These are phyloP conservation scores for Knipowitschia caucasica DNA, from an alignment of 2,797 vertebrate species.

Conservation along the genomic window DNA sequence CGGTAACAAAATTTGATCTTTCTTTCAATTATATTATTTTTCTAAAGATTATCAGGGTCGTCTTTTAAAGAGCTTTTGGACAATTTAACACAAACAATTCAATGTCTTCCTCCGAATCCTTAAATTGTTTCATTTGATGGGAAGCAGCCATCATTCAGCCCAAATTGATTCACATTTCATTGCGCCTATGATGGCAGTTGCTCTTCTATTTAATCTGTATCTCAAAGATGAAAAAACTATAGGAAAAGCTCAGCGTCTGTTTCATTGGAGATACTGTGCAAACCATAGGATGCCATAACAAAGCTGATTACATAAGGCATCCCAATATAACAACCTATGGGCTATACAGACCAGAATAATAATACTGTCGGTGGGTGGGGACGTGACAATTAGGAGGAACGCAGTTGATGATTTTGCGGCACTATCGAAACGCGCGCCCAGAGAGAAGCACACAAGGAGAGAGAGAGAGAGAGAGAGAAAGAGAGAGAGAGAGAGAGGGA, in stretches of 20 bases:
- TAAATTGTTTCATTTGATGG: too few species aligned
- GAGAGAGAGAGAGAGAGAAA: too few species aligned
- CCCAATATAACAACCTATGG: too few species aligned
- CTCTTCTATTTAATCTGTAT: not conserved
- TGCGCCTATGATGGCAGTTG: not conserved
- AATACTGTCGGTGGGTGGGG: conserved; percentile 48
- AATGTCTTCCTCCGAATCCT: too few species aligned
- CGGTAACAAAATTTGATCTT: too few species aligned
- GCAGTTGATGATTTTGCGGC: not conserved
- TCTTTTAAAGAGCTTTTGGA: too few species aligned
- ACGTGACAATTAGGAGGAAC: conserved; percentile 11
- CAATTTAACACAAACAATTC: too few species aligned
- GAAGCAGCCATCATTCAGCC: too few species aligned
- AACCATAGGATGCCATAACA: not conserved
- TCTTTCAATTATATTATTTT: too few species aligned
- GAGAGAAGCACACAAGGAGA: not conserved
- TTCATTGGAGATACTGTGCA: not conserved
- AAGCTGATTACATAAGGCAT: conserved; percentile 1
- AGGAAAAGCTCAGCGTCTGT: not conserved
- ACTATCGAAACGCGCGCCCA: not conserved
- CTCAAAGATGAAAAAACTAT: not conserved
- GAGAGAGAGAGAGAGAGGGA: not conserved
- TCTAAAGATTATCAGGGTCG: too few species aligned
- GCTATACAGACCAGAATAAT: too few species aligned
- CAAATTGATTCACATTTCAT: not conserved